These are phyloP conservation scores for Vireo altiloquus DNA, from an alignment of 2,113 vertebrate genomes.

Conservation along the genomic window DNA sequence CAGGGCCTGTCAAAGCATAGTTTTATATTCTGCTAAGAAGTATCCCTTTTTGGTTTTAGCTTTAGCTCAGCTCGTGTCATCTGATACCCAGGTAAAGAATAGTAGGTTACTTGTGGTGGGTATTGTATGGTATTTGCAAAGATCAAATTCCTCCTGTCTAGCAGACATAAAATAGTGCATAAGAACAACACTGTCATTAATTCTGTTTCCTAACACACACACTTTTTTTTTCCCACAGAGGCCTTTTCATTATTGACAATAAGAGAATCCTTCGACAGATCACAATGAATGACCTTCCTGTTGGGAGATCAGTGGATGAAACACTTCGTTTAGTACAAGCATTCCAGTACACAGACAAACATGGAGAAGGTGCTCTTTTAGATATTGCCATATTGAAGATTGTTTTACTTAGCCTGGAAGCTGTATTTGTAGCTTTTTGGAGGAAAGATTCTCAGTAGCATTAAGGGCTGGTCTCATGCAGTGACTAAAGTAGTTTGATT, in stretches of 20 bases:
- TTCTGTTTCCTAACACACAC: neutral
- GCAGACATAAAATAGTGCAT: neutral
- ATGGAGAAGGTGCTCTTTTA: slow-evolving; percentile 87
- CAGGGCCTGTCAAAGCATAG: neutral
- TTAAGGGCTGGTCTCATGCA: neutral
- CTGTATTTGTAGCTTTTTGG: neutral
- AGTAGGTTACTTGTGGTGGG: neutral
- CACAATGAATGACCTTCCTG: slow-evolving; percentile 96
- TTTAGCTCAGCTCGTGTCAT: neutral
- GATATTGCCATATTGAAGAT: neutral
- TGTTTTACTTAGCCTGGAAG: neutral
- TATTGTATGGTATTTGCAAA: neutral
- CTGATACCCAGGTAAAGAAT: neutral
- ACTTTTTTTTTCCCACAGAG: slow-evolving; percentile 70
- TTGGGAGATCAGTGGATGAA: slow-evolving; percentile 95
- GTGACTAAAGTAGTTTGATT: neutral
- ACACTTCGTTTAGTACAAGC: slow-evolving; percentile 93
- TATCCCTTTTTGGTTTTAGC: neutral
- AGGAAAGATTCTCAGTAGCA: neutral
- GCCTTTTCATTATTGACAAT: slow-evolving; percentile 93
- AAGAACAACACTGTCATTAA: neutral
- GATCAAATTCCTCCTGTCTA: neutral
- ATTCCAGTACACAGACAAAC: slow-evolving; percentile 96
- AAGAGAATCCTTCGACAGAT: slow-evolving; percentile 93
- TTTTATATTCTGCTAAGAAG: neutral